Conservation (phyloP, 1,140 invertebrate genomes). For the Alviniconcha marisindica region DNA sequence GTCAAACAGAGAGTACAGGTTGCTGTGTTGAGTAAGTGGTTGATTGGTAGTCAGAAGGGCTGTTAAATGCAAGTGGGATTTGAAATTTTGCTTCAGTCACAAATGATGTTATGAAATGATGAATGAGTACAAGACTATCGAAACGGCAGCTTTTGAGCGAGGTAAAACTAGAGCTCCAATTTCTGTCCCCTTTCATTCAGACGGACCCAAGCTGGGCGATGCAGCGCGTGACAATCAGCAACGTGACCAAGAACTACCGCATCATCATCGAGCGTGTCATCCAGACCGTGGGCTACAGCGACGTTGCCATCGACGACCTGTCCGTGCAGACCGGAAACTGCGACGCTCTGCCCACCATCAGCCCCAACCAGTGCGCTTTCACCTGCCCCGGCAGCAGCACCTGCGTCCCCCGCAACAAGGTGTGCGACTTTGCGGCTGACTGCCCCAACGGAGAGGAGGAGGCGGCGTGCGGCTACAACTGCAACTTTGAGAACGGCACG, state of each 20-base stretch:
- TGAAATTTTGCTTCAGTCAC: no score
- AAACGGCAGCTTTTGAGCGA: constrained; percentile 55
- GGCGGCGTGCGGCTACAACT: constrained; percentile 63
- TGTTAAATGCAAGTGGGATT: no score
- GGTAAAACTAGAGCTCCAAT: constrained; percentile 24
- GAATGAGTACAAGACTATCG: constrained; percentile 41
- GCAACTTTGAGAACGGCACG: constrained; percentile 67
- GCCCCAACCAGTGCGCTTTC: constrained; percentile 36
- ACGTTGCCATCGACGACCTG: constrained; percentile 71
- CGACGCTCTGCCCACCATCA: constrained; percentile 37
- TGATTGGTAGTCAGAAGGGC: no score
- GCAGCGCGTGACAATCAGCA: constrained; percentile 58
- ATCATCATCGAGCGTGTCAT: constrained; percentile 62
- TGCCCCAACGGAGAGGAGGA: constrained; percentile 72
- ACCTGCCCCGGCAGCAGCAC: constrained; percentile 55
- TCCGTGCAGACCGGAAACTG: constrained; percentile 43
- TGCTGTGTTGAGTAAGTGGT: no score
- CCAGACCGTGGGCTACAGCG: constrained; percentile 52
- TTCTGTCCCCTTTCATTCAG: constrained; percentile 76
- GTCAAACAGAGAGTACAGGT: no score
- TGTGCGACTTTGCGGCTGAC: constrained; percentile 69
- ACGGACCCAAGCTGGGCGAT: constrained; percentile 26
- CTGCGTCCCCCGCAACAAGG: constrained; percentile 46
- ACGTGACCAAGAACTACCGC: constrained; percentile 49
- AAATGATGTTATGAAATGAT: not conserved